phyloP scores from a whole-genome alignment of 2,113 vertebrate genomes.

The Sturnira hondurensis region DNA sequence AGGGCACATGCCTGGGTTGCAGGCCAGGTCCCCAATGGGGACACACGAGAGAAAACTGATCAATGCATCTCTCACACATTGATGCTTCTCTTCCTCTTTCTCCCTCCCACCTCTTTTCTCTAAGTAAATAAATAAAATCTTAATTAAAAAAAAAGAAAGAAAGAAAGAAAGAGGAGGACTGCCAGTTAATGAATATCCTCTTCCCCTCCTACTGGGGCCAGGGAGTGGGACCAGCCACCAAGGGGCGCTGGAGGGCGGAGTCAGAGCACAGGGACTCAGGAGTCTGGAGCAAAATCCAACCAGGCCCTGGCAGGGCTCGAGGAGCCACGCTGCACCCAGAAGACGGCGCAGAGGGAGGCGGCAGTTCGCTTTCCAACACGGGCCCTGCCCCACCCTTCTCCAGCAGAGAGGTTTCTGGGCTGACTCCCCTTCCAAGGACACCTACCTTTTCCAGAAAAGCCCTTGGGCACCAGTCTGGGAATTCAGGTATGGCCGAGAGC shows the following conservation, averaged over 20 bases:
- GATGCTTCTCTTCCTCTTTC: no score
- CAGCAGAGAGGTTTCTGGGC: background rate
- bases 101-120: no score
- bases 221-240: background rate
- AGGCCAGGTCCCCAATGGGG: no score
- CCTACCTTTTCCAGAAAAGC: background rate
- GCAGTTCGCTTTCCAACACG: accelerated
- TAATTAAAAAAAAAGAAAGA: no score
- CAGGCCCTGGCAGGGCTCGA: background rate
- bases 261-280: no score
- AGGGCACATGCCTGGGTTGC: no score
- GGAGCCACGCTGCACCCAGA: background rate
- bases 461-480: background rate
- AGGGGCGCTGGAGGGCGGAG: background rate
- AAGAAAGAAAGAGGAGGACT: background rate
- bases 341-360: background rate
- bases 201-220: background rate
- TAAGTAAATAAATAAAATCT: no score
- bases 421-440: background rate
- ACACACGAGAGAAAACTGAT: no score
- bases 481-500: background rate
- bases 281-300: background rate
- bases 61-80: no score
- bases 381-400: background rate
- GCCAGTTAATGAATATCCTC: background rate